These are phyloP conservation scores for Erithacus rubecula DNA, from an alignment of 2,797 vertebrate species.

Conservation along the genomic window DNA sequence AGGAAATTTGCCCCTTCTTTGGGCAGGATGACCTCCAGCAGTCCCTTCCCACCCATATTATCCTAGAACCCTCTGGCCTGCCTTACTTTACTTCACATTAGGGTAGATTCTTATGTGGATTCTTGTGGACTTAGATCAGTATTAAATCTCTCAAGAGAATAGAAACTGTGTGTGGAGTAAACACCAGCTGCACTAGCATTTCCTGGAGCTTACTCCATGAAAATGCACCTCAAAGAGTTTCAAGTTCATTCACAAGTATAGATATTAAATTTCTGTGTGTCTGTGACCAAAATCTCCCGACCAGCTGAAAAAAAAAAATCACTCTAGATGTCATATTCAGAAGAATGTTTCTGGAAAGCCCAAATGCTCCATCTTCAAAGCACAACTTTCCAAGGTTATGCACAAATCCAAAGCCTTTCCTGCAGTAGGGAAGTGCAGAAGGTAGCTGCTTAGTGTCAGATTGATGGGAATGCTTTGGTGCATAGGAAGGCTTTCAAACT, in stretches of 20 bases:
- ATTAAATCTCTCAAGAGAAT: background rate
- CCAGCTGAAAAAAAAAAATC: background rate
- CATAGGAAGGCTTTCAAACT: background rate
- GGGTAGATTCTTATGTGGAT: background rate
- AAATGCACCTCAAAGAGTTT: background rate
- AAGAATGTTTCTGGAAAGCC: background rate
- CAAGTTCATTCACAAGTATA: background rate
- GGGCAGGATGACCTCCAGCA: background rate
- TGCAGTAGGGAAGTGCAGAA: background rate
- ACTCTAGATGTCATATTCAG: background rate
- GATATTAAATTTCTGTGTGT: background rate
- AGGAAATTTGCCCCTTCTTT: background rate
- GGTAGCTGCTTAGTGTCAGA: background rate
- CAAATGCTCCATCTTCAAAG: background rate
- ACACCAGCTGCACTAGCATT: background rate
- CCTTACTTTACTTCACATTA: background rate
- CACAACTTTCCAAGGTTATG: background rate
- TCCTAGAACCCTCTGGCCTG: background rate
- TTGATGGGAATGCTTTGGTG: background rate
- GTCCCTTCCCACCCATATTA: background rate
- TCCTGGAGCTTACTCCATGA: background rate
- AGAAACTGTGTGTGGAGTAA: background rate
- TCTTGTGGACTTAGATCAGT: background rate
- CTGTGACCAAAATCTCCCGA: background rate
- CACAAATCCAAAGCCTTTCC: background rate